phyloP scores from a whole-genome alignment of 2,888 invertebrate genomes.

The Pammene aurita region DNA sequence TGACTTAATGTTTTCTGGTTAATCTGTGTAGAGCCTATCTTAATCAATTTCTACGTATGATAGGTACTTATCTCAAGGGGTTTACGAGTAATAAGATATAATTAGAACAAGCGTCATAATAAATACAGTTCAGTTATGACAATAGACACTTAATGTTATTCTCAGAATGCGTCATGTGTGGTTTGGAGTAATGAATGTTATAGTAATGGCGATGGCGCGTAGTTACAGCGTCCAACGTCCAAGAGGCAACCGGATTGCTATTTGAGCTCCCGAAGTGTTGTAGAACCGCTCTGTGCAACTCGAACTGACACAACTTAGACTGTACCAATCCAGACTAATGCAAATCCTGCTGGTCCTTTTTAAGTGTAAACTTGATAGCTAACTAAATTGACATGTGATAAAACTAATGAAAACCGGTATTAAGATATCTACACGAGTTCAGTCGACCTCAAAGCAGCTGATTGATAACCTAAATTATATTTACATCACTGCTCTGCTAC shows the following conservation, averaged over 20 bases:
- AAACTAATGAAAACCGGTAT: too few species aligned
- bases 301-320: too few species aligned
- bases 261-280: too few species aligned
- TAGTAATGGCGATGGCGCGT: too few species aligned
- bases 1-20: neutral
- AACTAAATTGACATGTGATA: too few species aligned
- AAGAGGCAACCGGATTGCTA: too few species aligned
- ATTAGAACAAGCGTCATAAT: slow-evolving; percentile 7
- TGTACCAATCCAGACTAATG: too few species aligned
- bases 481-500: slow-evolving; percentile 1
- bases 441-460: slow-evolving; percentile 1
- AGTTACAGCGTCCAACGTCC: too few species aligned
- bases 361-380: too few species aligned
- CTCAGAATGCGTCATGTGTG: slow-evolving; percentile 15
- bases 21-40: slow-evolving; percentile 10
- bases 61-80: slow-evolving; percentile 3
- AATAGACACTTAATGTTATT: slow-evolving; percentile 21
- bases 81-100: slow-evolving; percentile 18
- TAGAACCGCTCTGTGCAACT: too few species aligned
- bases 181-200: neutral
- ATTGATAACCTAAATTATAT: slow-evolving; percentile 9
- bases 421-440: neutral
- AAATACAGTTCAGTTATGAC: slow-evolving; percentile 19
- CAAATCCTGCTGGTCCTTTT: too few species aligned
- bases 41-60: neutral